Conservation (phyloP, 2,113 vertebrate species). For the Atrichornis clamosus region DNA sequence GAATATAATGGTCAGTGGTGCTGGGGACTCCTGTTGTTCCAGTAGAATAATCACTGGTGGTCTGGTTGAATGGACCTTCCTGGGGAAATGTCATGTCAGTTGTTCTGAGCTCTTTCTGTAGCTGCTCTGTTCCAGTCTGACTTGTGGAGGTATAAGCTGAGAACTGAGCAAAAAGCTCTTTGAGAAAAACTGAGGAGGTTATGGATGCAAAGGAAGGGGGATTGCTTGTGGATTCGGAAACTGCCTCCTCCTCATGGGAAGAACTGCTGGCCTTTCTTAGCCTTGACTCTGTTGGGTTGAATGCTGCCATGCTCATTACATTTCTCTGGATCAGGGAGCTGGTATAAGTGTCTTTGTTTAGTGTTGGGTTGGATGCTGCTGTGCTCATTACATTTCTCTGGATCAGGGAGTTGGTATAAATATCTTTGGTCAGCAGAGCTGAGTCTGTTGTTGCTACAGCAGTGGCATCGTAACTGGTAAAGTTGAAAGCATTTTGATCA, state of each 20-base stretch:
- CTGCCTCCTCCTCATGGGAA: neutral
- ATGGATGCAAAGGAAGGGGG: rapidly evolving
- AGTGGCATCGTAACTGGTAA: neutral
- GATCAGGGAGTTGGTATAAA: neutral
- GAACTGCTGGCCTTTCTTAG: neutral
- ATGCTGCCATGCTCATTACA: rapidly evolving
- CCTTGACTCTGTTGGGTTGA: neutral
- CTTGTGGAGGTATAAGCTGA: neutral
- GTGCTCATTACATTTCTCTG: neutral
- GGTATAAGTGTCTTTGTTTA: neutral
- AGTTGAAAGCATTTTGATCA: rapidly evolving
- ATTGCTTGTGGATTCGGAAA: neutral
- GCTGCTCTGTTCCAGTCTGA: neutral
- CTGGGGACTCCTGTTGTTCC: neutral
- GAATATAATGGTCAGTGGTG: neutral
- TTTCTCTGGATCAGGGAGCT: neutral
- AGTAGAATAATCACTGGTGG: neutral
- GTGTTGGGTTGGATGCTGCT: neutral
- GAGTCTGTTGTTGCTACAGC: neutral
- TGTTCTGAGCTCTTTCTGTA: neutral
- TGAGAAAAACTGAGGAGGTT: neutral
- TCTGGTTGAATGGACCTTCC: neutral
- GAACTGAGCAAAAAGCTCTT: neutral
- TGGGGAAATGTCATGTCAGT: rapidly evolving
- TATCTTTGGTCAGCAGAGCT: neutral